A percentile compares a stretch with the other conserved stretches of the same genome.
These are phyloP conservation scores for Pelosia muscerda DNA, from an alignment of 2,888 invertebrate species.

Conservation along the genomic window DNA sequence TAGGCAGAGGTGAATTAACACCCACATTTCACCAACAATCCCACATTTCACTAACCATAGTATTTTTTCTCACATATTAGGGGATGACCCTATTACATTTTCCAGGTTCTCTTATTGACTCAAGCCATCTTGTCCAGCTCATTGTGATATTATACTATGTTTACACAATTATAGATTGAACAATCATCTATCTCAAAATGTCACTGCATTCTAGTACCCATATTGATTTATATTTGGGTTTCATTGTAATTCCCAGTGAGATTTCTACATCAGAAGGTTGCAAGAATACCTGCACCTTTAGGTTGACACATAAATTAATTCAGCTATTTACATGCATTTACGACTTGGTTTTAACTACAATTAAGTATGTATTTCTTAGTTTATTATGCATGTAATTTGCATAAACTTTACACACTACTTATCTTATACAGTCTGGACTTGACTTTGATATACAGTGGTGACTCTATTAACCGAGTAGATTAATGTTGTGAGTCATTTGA, in stretches of 20 bases:
- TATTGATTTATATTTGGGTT: neutral
- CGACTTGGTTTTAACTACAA: neutral
- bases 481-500: neutral
- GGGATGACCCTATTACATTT: too few relatives aligned
- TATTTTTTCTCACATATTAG: too few relatives aligned
- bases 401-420: neutral
- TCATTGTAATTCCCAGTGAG: neutral
- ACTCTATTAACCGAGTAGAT: neutral
- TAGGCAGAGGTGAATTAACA: too few relatives aligned
- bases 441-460: neutral
- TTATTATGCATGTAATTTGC: neutral
- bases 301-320: neutral
- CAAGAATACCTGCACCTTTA: neutral
- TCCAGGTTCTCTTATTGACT: too few relatives aligned
- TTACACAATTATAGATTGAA: too few relatives aligned
- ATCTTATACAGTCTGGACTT: neutral
- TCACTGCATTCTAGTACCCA: neutral
- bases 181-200: neutral
- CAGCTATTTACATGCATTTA: neutral
- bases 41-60: too few relatives aligned
- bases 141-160: neutral
- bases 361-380: neutral
- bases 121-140: too few relatives aligned
- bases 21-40: too few relatives aligned
- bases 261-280: neutral